A percentile compares a stretch with the other conserved stretches of the same genome.
Conservation (phyloP, 1,140 invertebrate genomes). For the Himalopsyche phryganea region DNA sequence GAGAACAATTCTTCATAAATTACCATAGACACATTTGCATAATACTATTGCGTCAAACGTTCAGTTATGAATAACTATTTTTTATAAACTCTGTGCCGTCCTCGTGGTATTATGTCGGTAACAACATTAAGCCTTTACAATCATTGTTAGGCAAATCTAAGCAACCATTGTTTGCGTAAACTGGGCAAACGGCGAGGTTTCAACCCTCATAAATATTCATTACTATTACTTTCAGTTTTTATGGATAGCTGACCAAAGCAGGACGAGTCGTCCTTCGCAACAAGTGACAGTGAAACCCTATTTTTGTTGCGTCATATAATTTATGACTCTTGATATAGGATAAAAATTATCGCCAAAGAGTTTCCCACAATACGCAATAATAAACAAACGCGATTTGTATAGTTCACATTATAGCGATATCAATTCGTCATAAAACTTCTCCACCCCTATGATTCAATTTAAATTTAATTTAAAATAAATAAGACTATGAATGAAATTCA, state of each 20-base stretch:
- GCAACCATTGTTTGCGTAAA: slow-evolving; percentile 27
- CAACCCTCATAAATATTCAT: slow-evolving; percentile 33
- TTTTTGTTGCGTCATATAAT: slow-evolving; percentile 11
- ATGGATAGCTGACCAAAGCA: slow-evolving; percentile 27
- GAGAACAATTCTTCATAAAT: too few relatives aligned
- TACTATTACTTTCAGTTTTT: slow-evolving; percentile 33
- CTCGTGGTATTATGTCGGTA: neutral
- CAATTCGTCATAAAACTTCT: too few relatives aligned
- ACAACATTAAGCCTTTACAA: slow-evolving; percentile 8
- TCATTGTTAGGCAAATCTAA: slow-evolving; percentile 29
- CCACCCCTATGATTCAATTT: too few relatives aligned
- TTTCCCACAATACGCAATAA: neutral
- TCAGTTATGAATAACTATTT: too few relatives aligned
- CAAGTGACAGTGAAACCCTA: slow-evolving; percentile 16
- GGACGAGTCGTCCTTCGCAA: slow-evolving; percentile 14
- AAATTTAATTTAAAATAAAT: too few relatives aligned
- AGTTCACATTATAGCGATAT: neutral
- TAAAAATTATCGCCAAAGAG: slow-evolving; percentile 1
- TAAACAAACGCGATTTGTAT: neutral
- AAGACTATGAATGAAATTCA: too few relatives aligned
- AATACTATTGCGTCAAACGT: too few relatives aligned
- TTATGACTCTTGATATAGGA: slow-evolving; percentile 8
- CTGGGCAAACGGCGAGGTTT: slow-evolving; percentile 4
- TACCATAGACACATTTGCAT: too few relatives aligned
- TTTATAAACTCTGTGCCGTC: neutral